Evolutionary conservation across 2,888 invertebrate genomes (phyloP), one percentile per base, ranked within the genome.

Genomic region (Ceriagrion tenellum): DNA sequence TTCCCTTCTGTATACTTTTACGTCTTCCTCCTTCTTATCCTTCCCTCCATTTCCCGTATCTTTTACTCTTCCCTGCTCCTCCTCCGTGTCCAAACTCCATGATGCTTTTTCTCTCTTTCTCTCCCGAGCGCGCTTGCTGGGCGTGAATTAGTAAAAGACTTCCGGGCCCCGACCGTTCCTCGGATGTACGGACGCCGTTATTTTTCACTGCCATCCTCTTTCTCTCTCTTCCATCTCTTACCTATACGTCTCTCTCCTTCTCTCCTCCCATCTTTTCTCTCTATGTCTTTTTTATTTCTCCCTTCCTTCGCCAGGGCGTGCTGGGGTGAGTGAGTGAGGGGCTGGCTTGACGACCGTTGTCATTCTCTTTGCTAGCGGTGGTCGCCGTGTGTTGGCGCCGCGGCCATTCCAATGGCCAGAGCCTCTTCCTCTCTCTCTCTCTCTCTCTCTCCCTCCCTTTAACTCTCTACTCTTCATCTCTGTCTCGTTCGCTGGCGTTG

Each of bases 101-200:
- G 81, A 81, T 81, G 35, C 35, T 81, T 35, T 81, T 35, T 35
- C 81, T 4, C 35, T 81, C 81, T 47, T 4, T 35, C 81, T 26
- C n/a, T 35, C 59, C 59, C 12, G 16, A 20, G 18, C 59, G 88
- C 88, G 40, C 88, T 12, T 20, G 40, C 8, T 13, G 89, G 55
- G 55, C 55, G 55, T 89, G 89, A 89, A 89, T 89, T 55, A 89
- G 89, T 89, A 89, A 89, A 89, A 81, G 55, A 89, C 89, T 89
- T 89, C 89, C 89, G 89, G 89, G 55, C 55, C 47, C 55, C 89
- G 23, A 88, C 47, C 89, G 12, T 81, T 59, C 59, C 55, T 55
- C 89, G 89, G 55, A 55, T 89, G 89, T 20, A 55, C 55, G 89
- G 55, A 23, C 55, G 55, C 55, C 55, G 55, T 55, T 47, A n/a